Conservation (phyloP, 2,113 vertebrate genomes). For the Prochilodus magdalenae region DNA sequence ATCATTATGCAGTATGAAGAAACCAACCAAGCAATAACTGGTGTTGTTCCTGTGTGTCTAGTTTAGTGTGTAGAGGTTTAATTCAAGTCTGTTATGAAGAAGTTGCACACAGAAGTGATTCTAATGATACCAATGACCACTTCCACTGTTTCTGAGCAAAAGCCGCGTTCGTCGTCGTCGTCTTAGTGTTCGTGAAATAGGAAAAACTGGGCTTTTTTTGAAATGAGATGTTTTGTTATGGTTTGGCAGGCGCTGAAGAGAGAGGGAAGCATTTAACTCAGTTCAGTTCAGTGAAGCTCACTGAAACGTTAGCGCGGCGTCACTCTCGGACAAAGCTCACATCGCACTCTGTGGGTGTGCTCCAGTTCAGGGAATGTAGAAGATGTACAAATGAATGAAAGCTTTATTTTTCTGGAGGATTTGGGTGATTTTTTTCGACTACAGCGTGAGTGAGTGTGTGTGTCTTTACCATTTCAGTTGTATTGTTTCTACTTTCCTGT, state of each 20-base stretch:
- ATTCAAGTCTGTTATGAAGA: constrained; percentile 1
- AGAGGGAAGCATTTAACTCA: neutral
- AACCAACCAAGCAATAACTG: constrained; percentile 80
- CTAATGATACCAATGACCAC: constrained; percentile 62
- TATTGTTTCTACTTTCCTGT: constrained; percentile 72
- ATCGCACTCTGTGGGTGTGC: constrained; percentile 40
- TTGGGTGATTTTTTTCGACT: constrained; percentile 52
- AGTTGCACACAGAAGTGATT: constrained; percentile 23
- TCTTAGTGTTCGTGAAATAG: constrained; percentile 54
- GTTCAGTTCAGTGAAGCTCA: too few relatives aligned
- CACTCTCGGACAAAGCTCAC: neutral
- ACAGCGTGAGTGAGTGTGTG: constrained; percentile 34
- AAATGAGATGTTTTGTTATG: neutral
- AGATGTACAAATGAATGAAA: constrained; percentile 61
- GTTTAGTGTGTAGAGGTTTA: neutral
- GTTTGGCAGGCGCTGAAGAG: neutral
- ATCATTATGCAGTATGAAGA: constrained; percentile 81
- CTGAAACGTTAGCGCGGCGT: too few relatives aligned
- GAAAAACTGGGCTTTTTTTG: constrained; percentile 62
- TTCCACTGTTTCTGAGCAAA: constrained; percentile 70
- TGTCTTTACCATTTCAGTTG: constrained; percentile 66
- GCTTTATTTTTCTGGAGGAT: constrained; percentile 71
- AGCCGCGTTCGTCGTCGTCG: constrained; percentile 58
- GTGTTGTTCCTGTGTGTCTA: constrained; percentile 62
- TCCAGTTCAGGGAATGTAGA: constrained; percentile 64